phyloP scores from a whole-genome alignment of 1,140 invertebrate species.

The Aethina tumida region DNA sequence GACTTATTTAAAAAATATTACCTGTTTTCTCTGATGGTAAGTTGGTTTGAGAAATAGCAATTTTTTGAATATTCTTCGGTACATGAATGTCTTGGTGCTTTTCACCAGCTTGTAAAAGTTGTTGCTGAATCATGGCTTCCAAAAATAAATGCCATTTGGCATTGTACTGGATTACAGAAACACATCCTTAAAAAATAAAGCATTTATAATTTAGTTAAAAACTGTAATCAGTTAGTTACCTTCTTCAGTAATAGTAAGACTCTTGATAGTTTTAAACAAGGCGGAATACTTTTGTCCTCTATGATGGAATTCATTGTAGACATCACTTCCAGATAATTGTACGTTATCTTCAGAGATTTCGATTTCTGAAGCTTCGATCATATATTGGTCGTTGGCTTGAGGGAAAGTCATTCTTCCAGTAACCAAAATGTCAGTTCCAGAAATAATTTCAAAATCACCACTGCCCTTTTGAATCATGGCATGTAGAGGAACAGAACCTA shows the following conservation, averaged over 20 bases:
- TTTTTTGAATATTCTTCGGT: slow-evolving; percentile 26
- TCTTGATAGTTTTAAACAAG: slow-evolving; percentile 27
- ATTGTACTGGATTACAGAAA: slow-evolving; percentile 19
- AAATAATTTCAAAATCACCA: slow-evolving; percentile 77
- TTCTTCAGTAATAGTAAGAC: slow-evolving; percentile 22
- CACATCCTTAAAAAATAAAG: slow-evolving; percentile 14
- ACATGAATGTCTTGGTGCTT: slow-evolving; percentile 25
- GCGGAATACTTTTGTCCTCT: slow-evolving; percentile 78
- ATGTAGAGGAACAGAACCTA: slow-evolving; percentile 55
- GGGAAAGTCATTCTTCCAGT: slow-evolving; percentile 57
- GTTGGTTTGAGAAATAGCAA: slow-evolving; percentile 23
- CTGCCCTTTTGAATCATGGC: slow-evolving; percentile 78
- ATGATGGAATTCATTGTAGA: slow-evolving; percentile 87
- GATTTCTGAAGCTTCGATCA: slow-evolving; percentile 30
- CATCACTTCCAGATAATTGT: slow-evolving; percentile 53
- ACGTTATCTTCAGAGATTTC: slow-evolving; percentile 38
- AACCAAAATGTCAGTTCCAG: slow-evolving; percentile 65
- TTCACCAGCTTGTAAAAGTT: slow-evolving; percentile 29
- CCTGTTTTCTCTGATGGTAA: slow-evolving; percentile 20
- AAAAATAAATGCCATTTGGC: slow-evolving; percentile 27
- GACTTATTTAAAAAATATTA: neutral
- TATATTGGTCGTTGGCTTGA: slow-evolving; percentile 36
- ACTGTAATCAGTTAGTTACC: slow-evolving; percentile 14
- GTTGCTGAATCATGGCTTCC: slow-evolving; percentile 32
- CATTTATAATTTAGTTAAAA: slow-evolving; percentile 5